These are phyloP conservation scores for Drosophila nigricruria DNA, from an alignment of 2,888 invertebrate genomes.

Conservation along the genomic window DNA sequence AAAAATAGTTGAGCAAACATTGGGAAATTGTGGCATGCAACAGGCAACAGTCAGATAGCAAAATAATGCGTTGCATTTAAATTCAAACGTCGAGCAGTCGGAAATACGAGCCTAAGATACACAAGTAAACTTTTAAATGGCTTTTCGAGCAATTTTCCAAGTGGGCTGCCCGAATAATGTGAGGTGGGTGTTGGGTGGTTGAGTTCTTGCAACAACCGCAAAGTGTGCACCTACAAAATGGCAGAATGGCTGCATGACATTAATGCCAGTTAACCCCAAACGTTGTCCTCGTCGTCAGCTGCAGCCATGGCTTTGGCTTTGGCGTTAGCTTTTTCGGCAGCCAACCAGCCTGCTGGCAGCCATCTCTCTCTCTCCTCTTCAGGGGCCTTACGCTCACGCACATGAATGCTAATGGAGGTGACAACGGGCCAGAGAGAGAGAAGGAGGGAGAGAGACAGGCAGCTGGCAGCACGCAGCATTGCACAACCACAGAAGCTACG, in stretches of 20 bases:
- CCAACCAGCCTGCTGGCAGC: constrained; percentile 11
- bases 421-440: not conserved
- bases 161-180: constrained; percentile 35
- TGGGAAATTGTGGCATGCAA: constrained; percentile 46
- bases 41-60: constrained; percentile 32
- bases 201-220: constrained; percentile 57
- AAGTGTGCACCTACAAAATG: constrained; percentile 67
- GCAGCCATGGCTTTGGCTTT: constrained; percentile 68
- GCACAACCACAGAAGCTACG: constrained; percentile 70
- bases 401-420: constrained; percentile 71
- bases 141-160: constrained; percentile 67
- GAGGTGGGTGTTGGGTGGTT: not conserved
- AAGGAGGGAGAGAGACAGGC: constrained; percentile 16
- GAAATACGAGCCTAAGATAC: constrained; percentile 44
- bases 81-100: constrained; percentile 30
- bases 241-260: constrained; percentile 71
- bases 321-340: constrained; percentile 58
- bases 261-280: constrained; percentile 82
- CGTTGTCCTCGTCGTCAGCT: constrained; percentile 69
- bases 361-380: not conserved
- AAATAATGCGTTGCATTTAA: constrained; percentile 44
- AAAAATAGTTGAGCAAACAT: constrained; percentile 44
- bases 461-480: constrained; percentile 76
- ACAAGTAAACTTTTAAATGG: constrained; percentile 65
- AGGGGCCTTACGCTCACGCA: constrained; percentile 55